Conservation (phyloP, 2,113 vertebrate genomes). For the Microtus pennsylvanicus region DNA sequence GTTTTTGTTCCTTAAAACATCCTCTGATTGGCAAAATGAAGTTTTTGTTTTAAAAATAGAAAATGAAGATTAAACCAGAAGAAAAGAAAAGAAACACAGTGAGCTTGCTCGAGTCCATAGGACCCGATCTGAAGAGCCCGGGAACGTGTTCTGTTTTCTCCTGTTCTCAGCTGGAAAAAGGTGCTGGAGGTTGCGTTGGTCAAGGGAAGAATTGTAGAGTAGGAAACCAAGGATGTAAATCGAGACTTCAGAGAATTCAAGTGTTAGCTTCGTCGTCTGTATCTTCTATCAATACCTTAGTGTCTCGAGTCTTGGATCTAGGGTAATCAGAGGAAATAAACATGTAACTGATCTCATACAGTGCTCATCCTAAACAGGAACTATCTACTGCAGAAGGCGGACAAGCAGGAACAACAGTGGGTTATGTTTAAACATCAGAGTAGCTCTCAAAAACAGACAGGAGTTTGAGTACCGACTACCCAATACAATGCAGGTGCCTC, state of each 20-base stretch:
- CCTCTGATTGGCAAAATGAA: slow-evolving; percentile 90
- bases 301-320: slow-evolving; percentile 96
- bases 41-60: slow-evolving; percentile 89
- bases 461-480: neutral
- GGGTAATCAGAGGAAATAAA: slow-evolving; percentile 44
- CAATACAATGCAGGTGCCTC: neutral
- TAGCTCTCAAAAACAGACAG: neutral
- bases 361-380: neutral
- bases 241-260: slow-evolving; percentile 87
- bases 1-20: slow-evolving; percentile 89
- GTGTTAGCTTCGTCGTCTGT: slow-evolving; percentile 97
- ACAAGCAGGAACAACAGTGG: neutral
- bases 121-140: slow-evolving; percentile 89
- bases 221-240: slow-evolving; percentile 84
- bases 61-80: slow-evolving; percentile 90
- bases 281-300: slow-evolving; percentile 98
- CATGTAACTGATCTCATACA: neutral
- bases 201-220: slow-evolving; percentile 85
- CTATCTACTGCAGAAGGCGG: neutral
- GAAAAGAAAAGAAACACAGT: slow-evolving; percentile 89
- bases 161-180: slow-evolving; percentile 88
- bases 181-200: slow-evolving; percentile 87
- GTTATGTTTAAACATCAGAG: neutral
- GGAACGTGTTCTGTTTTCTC: slow-evolving; percentile 88
- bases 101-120: slow-evolving; percentile 91